Evolutionary conservation across 2,888 invertebrate species (phyloP), one percentile per base, ranked within the genome.

Genomic region (Nowickia ferox): DNA sequence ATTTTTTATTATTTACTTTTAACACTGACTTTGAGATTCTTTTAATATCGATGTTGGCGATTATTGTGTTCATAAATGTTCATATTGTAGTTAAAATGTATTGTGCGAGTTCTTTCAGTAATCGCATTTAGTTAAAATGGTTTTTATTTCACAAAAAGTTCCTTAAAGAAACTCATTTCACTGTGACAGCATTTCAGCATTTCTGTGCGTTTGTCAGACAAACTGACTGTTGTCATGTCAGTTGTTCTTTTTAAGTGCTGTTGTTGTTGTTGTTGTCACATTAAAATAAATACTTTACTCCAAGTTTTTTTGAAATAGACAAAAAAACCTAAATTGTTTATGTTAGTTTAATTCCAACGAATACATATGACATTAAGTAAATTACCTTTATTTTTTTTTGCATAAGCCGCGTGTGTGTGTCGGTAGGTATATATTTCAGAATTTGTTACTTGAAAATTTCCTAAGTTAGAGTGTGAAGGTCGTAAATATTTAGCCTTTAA

Each of bases 1-100:
- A 9, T 38, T 15, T 22, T 51, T 5, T 65, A 53, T 17, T 55
- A 38, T n/a, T 68, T 51, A 17, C 15, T 68, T 79, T 71, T 79
- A 79, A 53, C 84, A 79, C 74, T 84, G 84, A 84, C 78, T 84
- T 84, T 84, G 75, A 79, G 84, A 74, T 75, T 69, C 59, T 69
- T 57, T 55, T 42, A n/a, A 19, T 9, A 77, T 63, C 72, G 30
- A 77, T 51, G 55, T 46, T 53, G 75, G 61, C 53, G 53, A 38
- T 65, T 5, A 30, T 5, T 65, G 13, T 65, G n/a, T 17, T 78
- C 48, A 42, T 42, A 53, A 40, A 63, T 51, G 15, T 13, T 59
- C 30, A 22, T 42, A n/a, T 55, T 48, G 2, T 57, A 38, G 2
- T 11, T 30, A 40, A 10, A 40, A 44, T 55, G 53, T 65, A 22